A percentile compares a stretch with the other conserved stretches of the same genome.
These are phyloP conservation scores for Centruroides sculpturatus DNA, from an alignment of 1,140 invertebrate genomes.

Conservation along the genomic window DNA sequence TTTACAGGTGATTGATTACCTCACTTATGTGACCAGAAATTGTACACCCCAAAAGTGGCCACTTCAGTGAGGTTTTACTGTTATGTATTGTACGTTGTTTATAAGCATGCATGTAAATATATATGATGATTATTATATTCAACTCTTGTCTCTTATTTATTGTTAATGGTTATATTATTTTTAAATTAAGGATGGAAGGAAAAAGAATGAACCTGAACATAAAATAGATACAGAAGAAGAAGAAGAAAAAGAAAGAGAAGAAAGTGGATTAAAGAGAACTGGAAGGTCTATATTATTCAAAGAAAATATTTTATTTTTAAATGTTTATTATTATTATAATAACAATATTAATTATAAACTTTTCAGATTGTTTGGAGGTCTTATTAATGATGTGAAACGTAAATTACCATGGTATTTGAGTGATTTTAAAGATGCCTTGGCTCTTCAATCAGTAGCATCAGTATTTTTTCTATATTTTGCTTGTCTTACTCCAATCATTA, in stretches of 20 bases:
- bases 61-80: too few species aligned
- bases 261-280: constrained; percentile 68
- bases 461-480: constrained; percentile 96
- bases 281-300: constrained; percentile 40
- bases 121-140: too few species aligned
- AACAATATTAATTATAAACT: neutral
- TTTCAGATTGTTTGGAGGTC: constrained; percentile 62
- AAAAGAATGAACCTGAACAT: constrained; percentile 45
- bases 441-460: constrained; percentile 86
- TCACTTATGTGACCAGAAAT: too few species aligned
- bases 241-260: constrained; percentile 51
- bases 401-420: constrained; percentile 61
- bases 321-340: neutral
- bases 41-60: too few species aligned
- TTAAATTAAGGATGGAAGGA: constrained; percentile 15
- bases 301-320: neutral
- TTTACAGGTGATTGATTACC: too few species aligned
- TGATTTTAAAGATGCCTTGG: constrained; percentile 65
- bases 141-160: too few species aligned
- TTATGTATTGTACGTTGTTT: too few species aligned
- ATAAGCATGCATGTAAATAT: too few species aligned
- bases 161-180: too few species aligned
- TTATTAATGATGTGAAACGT: constrained; percentile 85
- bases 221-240: constrained; percentile 64
- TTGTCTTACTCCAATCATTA: constrained; percentile 93